A percentile compares a stretch with the other conserved stretches of the same genome.
phyloP scores from a whole-genome alignment of 2,113 vertebrate species.

The Meleagris gallopavo region DNA sequence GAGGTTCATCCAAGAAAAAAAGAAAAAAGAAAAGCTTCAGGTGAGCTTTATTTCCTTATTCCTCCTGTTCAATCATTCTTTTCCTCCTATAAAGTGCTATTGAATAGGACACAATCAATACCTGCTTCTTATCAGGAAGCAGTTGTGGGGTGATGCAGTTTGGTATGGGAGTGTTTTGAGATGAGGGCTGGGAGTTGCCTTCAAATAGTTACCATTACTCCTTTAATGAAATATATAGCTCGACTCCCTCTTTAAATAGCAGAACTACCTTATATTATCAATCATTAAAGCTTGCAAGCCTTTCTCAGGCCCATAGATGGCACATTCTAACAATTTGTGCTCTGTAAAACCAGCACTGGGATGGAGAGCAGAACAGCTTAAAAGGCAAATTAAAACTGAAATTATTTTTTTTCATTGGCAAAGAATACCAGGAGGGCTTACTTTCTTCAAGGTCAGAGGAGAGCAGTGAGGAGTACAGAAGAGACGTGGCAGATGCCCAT shows the following conservation, averaged over 20 bases:
- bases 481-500: accelerated
- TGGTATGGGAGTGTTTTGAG: constrained; percentile 26
- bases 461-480: background rate
- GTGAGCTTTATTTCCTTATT: background rate
- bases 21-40: background rate
- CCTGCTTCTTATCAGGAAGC: background rate
- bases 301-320: constrained; percentile 69
- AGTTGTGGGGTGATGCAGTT: background rate
- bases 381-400: constrained; percentile 18
- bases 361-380: background rate
- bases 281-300: constrained; percentile 33
- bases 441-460: background rate
- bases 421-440: background rate
- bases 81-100: background rate
- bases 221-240: constrained; percentile 34
- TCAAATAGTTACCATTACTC: background rate
- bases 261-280: background rate
- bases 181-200: background rate
- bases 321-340: constrained; percentile 56
- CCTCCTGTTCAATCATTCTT: background rate
- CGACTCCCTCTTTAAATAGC: background rate
- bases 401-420: background rate
- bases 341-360: background rate
- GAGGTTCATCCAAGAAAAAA: background rate
- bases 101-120: background rate